These are phyloP conservation scores for Aeoliscus strigatus DNA, from an alignment of 2,797 vertebrate genomes.

Conservation along the genomic window DNA sequence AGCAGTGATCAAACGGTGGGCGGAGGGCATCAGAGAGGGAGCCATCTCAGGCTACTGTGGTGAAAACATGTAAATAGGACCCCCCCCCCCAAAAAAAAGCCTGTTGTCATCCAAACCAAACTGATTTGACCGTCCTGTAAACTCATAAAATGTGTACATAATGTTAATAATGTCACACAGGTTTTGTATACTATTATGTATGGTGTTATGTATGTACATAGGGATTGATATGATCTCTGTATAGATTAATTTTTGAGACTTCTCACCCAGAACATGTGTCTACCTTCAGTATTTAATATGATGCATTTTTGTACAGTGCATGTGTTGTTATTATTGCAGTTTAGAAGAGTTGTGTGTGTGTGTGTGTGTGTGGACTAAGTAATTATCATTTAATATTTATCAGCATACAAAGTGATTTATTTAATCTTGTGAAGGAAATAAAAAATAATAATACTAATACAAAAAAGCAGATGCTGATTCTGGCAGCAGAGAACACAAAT, in stretches of 20 bases:
- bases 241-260: conserved; percentile 18
- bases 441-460: too few relatives aligned
- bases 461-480: conserved; percentile 26
- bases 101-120: conserved; percentile 12
- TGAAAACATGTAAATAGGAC: background rate
- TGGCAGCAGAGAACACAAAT: background rate
- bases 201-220: conserved; percentile 51
- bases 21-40: too few relatives aligned
- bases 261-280: conserved; percentile 13
- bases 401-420: conserved; percentile 36
- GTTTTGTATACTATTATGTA: conserved; percentile 49
- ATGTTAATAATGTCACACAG: conserved; percentile 36
- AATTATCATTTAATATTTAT: conserved; percentile 27
- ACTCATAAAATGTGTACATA: conserved; percentile 55
- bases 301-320: conserved; percentile 48
- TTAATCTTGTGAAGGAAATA: too few relatives aligned
- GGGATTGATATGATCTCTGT: conserved; percentile 41
- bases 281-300: conserved; percentile 39
- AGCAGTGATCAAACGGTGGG: conserved; percentile 32
- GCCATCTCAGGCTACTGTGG: conserved; percentile 10
- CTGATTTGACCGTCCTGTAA: conserved; percentile 10
- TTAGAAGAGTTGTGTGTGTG: conserved; percentile 16
- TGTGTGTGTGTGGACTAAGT: conserved; percentile 8
- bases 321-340: conserved; percentile 20
- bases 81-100: background rate